A percentile compares a stretch with the other conserved stretches of the same genome.
Evolutionary conservation across 1,140 invertebrate species (phyloP).

Genomic region (Drosophila willistoni): DNA sequence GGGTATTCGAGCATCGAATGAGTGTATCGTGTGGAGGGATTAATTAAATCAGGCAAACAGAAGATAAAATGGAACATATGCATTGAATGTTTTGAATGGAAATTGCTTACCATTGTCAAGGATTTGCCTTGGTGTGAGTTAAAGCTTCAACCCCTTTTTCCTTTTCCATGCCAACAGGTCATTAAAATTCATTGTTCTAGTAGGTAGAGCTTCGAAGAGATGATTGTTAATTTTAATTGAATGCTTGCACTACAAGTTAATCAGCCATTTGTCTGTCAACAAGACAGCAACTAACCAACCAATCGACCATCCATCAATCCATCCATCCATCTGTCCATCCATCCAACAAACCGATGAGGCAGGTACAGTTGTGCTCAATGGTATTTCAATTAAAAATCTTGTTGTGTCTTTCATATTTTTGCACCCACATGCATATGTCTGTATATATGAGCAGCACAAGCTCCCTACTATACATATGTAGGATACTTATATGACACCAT

Average conservation of each 20-base stretch:
- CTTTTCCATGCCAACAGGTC: neutral
- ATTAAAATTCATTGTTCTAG: conserved; percentile 40
- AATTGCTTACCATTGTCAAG: conserved; percentile 55
- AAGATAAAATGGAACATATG: conserved; percentile 4
- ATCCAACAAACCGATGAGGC: too few species aligned
- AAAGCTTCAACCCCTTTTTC: neutral
- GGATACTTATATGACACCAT: conserved; percentile 39
- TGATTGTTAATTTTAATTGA: conserved; percentile 67
- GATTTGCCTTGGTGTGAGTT: neutral
- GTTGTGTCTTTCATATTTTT: conserved; percentile 1
- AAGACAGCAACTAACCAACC: neutral
- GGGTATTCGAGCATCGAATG: neutral
- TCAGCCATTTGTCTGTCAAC: conserved; percentile 52
- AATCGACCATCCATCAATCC: too few species aligned
- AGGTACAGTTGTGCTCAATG: conserved; percentile 50
- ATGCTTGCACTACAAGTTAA: conserved; percentile 57
- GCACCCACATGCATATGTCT: neutral
- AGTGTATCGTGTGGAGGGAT: conserved; percentile 25
- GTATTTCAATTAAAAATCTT: conserved; percentile 48
- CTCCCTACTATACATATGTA: neutral
- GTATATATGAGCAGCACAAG: neutral
- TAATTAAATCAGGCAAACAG: conserved; percentile 77
- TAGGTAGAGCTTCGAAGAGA: neutral
- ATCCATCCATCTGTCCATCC: too few species aligned
- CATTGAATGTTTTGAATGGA: conserved; percentile 45